These are phyloP conservation scores for Hypselothyrea guttata DNA, from an alignment of 2,888 invertebrate species.

Conservation along the genomic window DNA sequence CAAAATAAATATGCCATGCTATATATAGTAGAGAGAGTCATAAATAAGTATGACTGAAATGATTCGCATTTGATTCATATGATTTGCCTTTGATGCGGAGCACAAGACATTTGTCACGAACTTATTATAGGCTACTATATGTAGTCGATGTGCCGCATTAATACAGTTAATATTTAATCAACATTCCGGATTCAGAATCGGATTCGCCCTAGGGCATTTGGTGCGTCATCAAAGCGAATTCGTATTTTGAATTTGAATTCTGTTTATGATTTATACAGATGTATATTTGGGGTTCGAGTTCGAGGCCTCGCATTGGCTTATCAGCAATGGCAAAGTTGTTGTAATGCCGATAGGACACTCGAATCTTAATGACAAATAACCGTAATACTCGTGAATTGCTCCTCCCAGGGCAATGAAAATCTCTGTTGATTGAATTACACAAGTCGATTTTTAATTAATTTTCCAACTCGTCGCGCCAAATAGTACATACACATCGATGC, in stretches of 20 bases:
- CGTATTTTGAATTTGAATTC: constrained; percentile 11
- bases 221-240: constrained; percentile 32
- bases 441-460: constrained; percentile 40
- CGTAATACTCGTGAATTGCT: background rate
- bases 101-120: constrained; percentile 33
- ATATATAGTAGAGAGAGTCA: too few relatives aligned
- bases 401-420: constrained; percentile 6
- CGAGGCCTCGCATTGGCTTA: constrained; percentile 21
- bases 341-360: constrained; percentile 26
- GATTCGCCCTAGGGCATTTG: background rate
- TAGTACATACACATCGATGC: background rate
- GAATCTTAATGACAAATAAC: constrained; percentile 4
- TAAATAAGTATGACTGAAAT: background rate
- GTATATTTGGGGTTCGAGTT: background rate
- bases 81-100: background rate
- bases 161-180: constrained; percentile 50
- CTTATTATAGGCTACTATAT: constrained; percentile 19
- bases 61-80: constrained; percentile 10
- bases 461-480: constrained; percentile 5
- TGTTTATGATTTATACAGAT: constrained; percentile 12
- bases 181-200: background rate
- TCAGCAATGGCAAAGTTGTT: constrained; percentile 36
- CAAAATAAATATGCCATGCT: background rate
- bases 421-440: constrained; percentile 30
- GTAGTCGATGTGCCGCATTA: constrained; percentile 46